Evolutionary conservation across 2,888 invertebrate species (phyloP), one percentile per base, ranked within the genome.

Genomic region (Thecophora atra): DNA sequence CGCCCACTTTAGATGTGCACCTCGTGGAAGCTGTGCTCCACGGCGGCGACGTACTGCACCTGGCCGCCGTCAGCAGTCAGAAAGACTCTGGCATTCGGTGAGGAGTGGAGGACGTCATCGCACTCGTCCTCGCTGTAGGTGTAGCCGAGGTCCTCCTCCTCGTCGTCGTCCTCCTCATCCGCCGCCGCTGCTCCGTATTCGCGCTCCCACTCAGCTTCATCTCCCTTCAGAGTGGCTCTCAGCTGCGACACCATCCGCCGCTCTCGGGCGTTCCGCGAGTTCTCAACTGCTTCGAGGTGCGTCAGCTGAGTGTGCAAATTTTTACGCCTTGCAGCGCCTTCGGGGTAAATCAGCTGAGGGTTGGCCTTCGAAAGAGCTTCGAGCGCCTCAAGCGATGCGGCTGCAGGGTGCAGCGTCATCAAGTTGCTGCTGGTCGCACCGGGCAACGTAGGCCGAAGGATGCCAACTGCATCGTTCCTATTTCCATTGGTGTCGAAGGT

Each of bases 121-220:
- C 58, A 51, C 47, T 72, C 67, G 67, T 84, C 84, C 73, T 84
- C 84, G 73, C 81, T 82, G 47, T 78, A 83, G 15, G 84, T 82
- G 72, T 84, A 81, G 44, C 84, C 81, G 26, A 81, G 76, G 68
- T 83, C 83, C 74, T 83, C 84, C 8, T 82, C 81, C 52, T 81
- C 83, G 28, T 81, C 79, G 26, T 78, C 73, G 13, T 63, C 54
- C 63, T 21, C 30, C 28, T 15, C 66, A 17, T 72, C 75, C 26
- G 74, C 74, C 5, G 72, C 65, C 72, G 11, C 56, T 11, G 42
- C 47, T 26, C 19, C 7, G 11, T 13, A 13, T 8, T 28, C 17
- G 11, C 24, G 3, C 51, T 66, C 17, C 28, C 30, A 30, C 24
- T 69, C 58, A 44, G 19, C 44, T 30, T 60, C 69, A 42, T 26